Evolutionary conservation across 2,797 vertebrate genomes (phyloP).

Genomic region (Euthynnus affinis): DNA sequence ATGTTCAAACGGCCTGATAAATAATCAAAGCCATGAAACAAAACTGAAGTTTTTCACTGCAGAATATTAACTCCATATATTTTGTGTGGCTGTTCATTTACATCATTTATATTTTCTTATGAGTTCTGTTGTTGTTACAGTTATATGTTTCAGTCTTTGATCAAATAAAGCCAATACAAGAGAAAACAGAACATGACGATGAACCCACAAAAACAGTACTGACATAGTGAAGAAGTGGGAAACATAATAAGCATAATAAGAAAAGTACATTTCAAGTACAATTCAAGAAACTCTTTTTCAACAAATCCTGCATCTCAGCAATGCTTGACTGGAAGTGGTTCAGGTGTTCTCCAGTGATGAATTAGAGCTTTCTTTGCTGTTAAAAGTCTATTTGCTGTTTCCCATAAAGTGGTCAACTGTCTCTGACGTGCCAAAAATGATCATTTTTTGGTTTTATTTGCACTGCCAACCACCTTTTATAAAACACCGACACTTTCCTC

Average conservation of each 20-base stretch:
- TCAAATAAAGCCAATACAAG: background rate
- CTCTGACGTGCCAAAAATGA: no score
- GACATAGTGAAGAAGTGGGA: no score
- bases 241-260: no score
- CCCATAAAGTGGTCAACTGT: no score
- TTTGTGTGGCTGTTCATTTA: slow-evolving; percentile 13
- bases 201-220: slow-evolving; percentile 1
- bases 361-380: background rate
- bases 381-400: no score
- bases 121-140: background rate
- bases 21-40: slow-evolving; percentile 41
- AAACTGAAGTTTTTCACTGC: background rate
- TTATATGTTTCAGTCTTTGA: background rate
- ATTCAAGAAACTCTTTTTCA: background rate
- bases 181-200: background rate
- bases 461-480: no score
- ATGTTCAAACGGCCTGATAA: slow-evolving; percentile 24
- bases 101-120: background rate
- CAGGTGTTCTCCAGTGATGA: background rate
- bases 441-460: no score
- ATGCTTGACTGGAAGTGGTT: background rate
- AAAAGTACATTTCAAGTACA: no score
- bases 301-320: background rate
- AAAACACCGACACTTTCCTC: no score
- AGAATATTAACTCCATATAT: background rate